Conservation (phyloP, 1,140 invertebrate species). For the Cotesia chilonis region DNA sequence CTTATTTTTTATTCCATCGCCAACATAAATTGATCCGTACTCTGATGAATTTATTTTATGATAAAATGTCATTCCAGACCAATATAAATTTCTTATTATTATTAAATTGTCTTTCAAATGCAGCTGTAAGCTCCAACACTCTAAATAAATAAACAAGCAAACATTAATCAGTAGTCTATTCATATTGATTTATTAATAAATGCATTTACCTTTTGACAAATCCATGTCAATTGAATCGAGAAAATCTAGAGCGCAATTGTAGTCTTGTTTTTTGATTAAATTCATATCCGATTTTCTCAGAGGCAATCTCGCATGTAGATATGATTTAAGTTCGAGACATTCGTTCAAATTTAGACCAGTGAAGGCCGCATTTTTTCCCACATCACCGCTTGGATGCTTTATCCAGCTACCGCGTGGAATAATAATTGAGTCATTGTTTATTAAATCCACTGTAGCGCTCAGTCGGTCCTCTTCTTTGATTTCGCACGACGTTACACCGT, state of each 20-base stretch:
- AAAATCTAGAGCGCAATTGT: slow-evolving; percentile 82
- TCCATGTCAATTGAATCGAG: slow-evolving; percentile 76
- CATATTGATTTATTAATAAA: not conserved
- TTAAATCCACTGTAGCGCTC: slow-evolving; percentile 72
- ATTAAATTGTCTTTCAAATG: slow-evolving; percentile 67
- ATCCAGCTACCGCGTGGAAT: slow-evolving; percentile 77
- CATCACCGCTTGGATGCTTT: slow-evolving; percentile 71
- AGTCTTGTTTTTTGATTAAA: slow-evolving; percentile 74
- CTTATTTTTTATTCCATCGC: slow-evolving; percentile 76
- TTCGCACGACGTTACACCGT: slow-evolving; percentile 51
- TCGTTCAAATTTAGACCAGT: slow-evolving; percentile 71
- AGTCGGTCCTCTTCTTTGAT: slow-evolving; percentile 82
- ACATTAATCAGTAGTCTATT: not conserved
- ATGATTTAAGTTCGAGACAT: slow-evolving; percentile 71
- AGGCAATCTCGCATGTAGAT: slow-evolving; percentile 73
- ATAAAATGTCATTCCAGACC: slow-evolving; percentile 79
- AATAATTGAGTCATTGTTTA: slow-evolving; percentile 74
- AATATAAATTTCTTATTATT: slow-evolving; percentile 74
- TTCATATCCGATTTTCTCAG: slow-evolving; percentile 77
- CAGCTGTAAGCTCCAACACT: slow-evolving; percentile 73
- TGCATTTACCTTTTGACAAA: slow-evolving; percentile 66
- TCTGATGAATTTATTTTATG: slow-evolving; percentile 73
- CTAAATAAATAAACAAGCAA: slow-evolving; percentile 45
- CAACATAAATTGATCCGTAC: slow-evolving; percentile 77
- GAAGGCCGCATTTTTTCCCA: slow-evolving; percentile 75